These are phyloP conservation scores for Sicus ferrugineus DNA, from an alignment of 2,888 invertebrate species.

Conservation along the genomic window DNA sequence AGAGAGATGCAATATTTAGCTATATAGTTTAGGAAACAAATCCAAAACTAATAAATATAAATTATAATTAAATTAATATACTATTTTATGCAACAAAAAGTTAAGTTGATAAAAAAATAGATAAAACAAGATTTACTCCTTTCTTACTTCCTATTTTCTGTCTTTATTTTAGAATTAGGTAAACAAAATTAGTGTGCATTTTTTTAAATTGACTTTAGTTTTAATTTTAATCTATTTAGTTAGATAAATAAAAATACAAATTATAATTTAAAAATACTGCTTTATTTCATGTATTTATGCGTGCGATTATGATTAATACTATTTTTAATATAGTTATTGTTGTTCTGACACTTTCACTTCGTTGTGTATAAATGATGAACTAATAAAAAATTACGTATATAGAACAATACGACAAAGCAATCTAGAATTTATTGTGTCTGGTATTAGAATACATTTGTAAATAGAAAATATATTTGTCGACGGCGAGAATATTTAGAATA, in stretches of 20 bases:
- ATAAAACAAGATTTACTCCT: neutral
- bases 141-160: neutral
- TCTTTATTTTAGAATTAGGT: constrained; percentile 13
- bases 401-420: constrained; percentile 41
- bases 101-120: neutral
- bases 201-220: neutral
- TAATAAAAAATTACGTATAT: constrained; percentile 41
- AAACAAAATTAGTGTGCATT: constrained; percentile 20
- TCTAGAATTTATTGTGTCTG: neutral
- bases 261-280: constrained; percentile 7
- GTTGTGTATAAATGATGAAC: constrained; percentile 38
- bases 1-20: constrained; percentile 38
- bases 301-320: constrained; percentile 30
- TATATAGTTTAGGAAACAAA: constrained; percentile 18
- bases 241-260: neutral
- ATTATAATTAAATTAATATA: constrained; percentile 29
- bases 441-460: too few relatives aligned
- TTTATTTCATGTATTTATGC: constrained; percentile 2
- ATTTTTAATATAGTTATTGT: constrained; percentile 45
- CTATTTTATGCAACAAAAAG: constrained; percentile 11
- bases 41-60: constrained; percentile 29
- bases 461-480: too few relatives aligned
- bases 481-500: too few relatives aligned
- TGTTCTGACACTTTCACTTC: constrained; percentile 41
- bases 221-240: neutral